phyloP scores from a whole-genome alignment of 2,888 invertebrate genomes.

The Rhopalosiphum nymphaeae region DNA sequence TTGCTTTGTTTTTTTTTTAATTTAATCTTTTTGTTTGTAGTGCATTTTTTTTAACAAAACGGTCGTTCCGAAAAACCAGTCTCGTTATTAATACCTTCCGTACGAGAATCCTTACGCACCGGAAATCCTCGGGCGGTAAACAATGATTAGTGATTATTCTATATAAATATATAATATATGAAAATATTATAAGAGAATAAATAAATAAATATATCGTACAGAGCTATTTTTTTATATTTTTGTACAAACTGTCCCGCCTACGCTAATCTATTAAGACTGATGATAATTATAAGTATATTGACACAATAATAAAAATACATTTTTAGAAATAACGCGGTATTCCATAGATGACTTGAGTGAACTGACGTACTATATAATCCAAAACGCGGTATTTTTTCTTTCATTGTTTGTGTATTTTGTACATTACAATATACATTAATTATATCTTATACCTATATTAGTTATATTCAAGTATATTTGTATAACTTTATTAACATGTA shows the following conservation, averaged over 20 bases:
- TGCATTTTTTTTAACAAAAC: not conserved
- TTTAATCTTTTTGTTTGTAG: not conserved
- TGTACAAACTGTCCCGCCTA: not conserved
- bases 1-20: not conserved
- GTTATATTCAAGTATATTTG: not conserved
- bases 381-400: not conserved
- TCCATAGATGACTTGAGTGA: not conserved
- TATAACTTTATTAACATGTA: conserved; percentile 9
- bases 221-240: not conserved
- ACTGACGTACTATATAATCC: not conserved
- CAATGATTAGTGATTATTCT: conserved; percentile 3
- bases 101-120: not conserved
- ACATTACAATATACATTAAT: not conserved
- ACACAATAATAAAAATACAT: not conserved
- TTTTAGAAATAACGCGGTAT: not conserved
- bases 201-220: not conserved
- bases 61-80: not conserved
- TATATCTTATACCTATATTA: not conserved
- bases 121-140: not conserved
- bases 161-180: not conserved
- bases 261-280: not conserved
- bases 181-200: not conserved
- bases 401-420: not conserved
- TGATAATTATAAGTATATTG: not conserved
- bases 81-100: conserved; percentile 27